Conservation (phyloP, 2,797 vertebrate species). For the Acrossocheilus fasciatus region DNA sequence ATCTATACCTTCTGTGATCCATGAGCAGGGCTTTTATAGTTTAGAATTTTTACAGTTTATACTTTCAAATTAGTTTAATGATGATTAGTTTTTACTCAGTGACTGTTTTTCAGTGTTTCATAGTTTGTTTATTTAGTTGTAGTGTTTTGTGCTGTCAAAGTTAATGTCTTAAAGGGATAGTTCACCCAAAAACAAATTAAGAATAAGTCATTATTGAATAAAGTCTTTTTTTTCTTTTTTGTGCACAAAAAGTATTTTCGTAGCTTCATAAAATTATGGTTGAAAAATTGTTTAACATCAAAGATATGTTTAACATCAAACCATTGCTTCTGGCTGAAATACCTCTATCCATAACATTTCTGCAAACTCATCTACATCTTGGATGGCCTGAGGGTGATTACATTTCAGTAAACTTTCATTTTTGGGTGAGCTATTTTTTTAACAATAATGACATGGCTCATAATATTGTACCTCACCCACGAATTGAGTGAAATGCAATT, state of each 20-base stretch:
- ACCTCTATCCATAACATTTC: not conserved
- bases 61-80: not conserved
- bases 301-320: not conserved
- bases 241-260: too few relatives aligned
- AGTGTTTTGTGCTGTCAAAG: not conserved
- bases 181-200: too few relatives aligned
- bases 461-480: not conserved
- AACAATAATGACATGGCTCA: not conserved
- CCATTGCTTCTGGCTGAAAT: not conserved
- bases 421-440: not conserved
- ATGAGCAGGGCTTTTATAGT: not conserved
- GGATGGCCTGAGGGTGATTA: not conserved
- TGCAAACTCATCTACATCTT: not conserved
- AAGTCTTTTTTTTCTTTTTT: too few relatives aligned
- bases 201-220: too few relatives aligned
- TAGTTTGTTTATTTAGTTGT: not conserved
- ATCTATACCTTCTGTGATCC: not conserved
- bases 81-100: not conserved
- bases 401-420: not conserved
- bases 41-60: not conserved
- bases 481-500: not conserved
- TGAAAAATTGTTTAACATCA: too few relatives aligned
- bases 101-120: not conserved
- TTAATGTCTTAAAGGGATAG: not conserved
- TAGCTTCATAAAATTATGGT: too few relatives aligned